Evolutionary conservation across 2,888 invertebrate species (phyloP), one percentile per base, ranked within the genome.

Genomic region (Steinernema scapterisci): DNA sequence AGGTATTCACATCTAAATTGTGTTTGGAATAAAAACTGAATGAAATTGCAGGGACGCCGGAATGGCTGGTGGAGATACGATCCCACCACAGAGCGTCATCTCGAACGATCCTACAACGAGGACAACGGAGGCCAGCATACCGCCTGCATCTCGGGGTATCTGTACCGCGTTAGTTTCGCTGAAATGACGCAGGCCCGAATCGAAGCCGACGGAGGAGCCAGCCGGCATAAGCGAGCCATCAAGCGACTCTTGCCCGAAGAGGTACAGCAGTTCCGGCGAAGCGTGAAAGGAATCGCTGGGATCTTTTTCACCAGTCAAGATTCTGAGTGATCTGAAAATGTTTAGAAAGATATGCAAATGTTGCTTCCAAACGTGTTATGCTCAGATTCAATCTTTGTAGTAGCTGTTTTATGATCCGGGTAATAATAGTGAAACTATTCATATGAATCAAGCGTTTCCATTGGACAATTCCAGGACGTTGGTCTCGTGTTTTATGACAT

Each of bases 1-100:
- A 70, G 38, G 79, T 77, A 54, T 19, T 72, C 25, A 6, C 70
- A n/a, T 16, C 13, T 19, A 3, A 19, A 16, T 44, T n/a, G 71
- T 0, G n/a, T 71, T 19, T 43, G n/a, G 19, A 74, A 5, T 2
- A 54, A 43, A 38, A 38, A 31, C 9, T 21, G 31, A 5, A 25
- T 75, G 25, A 46, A 75, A 75, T 70, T 71, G 31, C 45, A 76
- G 51, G 80, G 75, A n/a, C 74, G 78, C 21, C 52, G 72, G 3
- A 63, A 75, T 11, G 78, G 81, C 19, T 83, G 83, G 83, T 83
- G 83, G 83, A 54, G 83, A n/a, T 83, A 78, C 74, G 81, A 83
- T 54, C 82, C 82, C 11, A 73, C 78, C 38, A 73, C 73, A 25
- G 83, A 83, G 73, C 77, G 76, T 21, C 80, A 81, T 23, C 76